Evolutionary conservation across 2,888 invertebrate species (phyloP).

Genomic region (Nycteola revayana): DNA sequence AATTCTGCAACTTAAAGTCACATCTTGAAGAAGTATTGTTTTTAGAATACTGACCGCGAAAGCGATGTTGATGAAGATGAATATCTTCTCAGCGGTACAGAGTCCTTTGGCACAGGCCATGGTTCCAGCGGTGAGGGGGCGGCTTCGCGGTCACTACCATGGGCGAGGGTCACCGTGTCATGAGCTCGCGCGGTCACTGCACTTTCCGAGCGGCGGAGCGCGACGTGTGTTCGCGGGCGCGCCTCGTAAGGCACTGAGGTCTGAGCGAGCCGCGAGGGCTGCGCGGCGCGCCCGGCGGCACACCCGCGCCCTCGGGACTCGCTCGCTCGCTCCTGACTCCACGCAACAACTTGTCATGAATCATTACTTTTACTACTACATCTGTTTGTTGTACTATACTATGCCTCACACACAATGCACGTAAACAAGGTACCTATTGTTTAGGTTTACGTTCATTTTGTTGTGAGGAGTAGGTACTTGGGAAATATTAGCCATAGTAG

Average conservation of each 20-base stretch:
- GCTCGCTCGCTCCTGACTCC: neutral
- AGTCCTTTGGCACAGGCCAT: constrained; percentile 63
- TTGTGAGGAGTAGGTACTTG: neutral
- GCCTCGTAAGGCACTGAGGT: constrained; percentile 65
- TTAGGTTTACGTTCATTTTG: too few relatives aligned
- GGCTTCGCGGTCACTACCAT: constrained; percentile 7
- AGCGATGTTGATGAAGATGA: constrained; percentile 75
- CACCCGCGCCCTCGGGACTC: constrained; percentile 4
- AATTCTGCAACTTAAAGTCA: too few relatives aligned
- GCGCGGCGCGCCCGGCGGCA: constrained; percentile 7
- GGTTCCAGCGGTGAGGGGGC: constrained; percentile 11
- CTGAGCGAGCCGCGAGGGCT: constrained; percentile 6
- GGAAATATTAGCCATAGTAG: too few relatives aligned
- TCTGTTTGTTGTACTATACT: too few relatives aligned
- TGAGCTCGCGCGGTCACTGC: constrained; percentile 21
- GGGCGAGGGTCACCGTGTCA: constrained; percentile 12
- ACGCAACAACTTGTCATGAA: neutral
- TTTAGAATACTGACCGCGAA: constrained; percentile 65
- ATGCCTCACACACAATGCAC: neutral
- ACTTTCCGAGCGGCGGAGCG: constrained; percentile 16
- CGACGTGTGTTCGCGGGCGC: constrained; percentile 37
- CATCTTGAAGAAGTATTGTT: too few relatives aligned
- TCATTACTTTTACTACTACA: neutral
- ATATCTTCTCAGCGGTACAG: constrained; percentile 67
- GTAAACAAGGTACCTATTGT: too few relatives aligned